phyloP scores from a whole-genome alignment of 92 coral and sea anemone species.

The Pocillopora grandis region DNA sequence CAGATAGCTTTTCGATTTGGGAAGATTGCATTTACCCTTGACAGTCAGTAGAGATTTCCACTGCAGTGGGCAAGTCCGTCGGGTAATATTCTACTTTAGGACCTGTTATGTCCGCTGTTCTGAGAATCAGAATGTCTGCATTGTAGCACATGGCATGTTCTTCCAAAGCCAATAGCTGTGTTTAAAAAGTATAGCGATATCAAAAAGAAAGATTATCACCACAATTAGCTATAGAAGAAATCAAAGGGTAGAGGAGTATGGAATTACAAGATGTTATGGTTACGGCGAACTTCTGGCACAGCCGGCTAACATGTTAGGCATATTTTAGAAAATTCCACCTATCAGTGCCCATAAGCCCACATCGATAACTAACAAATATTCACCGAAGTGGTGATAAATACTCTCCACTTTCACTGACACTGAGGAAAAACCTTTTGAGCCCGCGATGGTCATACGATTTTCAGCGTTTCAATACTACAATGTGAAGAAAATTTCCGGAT shows the following conservation, averaged over 20 bases:
- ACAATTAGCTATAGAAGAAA: background rate
- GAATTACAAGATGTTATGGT: too few species aligned
- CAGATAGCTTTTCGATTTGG: background rate
- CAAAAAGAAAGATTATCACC: background rate
- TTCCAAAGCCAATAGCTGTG: slow-evolving; percentile 31
- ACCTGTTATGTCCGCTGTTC: background rate
- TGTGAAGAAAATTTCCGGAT: too few species aligned
- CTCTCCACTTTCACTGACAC: too few species aligned
- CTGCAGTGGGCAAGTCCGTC: slow-evolving; percentile 21
- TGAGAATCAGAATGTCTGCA: slow-evolving; percentile 22
- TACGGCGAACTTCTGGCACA: too few species aligned
- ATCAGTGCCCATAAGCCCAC: too few species aligned
- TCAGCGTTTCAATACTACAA: too few species aligned
- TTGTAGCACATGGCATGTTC: slow-evolving; percentile 39
- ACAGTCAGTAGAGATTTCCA: slow-evolving; percentile 13
- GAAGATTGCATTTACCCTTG: slow-evolving; percentile 9
- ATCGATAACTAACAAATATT: too few species aligned
- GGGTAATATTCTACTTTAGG: slow-evolving; percentile 21
- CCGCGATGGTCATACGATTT: too few species aligned
- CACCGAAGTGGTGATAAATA: too few species aligned
- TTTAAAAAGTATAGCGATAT: background rate
- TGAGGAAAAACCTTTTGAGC: too few species aligned
- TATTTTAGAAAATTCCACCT: too few species aligned
- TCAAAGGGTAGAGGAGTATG: background rate
- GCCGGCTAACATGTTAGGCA: too few species aligned